Evolutionary conservation across 2,888 invertebrate genomes (phyloP).

Genomic region (Lapara coniferarum): DNA sequence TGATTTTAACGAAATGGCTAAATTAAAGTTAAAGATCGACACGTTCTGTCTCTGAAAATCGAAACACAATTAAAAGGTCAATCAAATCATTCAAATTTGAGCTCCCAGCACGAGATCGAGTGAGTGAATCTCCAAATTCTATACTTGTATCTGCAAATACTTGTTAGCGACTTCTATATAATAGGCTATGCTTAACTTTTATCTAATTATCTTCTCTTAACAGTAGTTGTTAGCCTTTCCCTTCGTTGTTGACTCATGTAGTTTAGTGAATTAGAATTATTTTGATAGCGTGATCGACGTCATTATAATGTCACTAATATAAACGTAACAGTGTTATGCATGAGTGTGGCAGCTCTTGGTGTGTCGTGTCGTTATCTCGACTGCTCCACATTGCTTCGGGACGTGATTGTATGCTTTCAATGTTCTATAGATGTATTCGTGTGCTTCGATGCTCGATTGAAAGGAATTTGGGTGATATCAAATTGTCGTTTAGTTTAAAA

Average conservation of each 20-base stretch:
- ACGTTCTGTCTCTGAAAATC: too few species aligned
- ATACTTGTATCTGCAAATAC: slow-evolving; percentile 40
- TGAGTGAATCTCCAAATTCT: slow-evolving; percentile 42
- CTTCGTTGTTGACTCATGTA: slow-evolving; percentile 81
- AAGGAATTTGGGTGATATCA: slow-evolving; percentile 83
- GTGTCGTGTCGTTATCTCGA: slow-evolving; percentile 78
- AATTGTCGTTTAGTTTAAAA: slow-evolving; percentile 58
- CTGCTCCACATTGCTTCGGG: slow-evolving; percentile 59
- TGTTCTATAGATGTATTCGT: slow-evolving; percentile 56
- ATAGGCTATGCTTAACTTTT: slow-evolving; percentile 57
- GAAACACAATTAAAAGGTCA: too few species aligned
- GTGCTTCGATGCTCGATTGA: slow-evolving; percentile 65
- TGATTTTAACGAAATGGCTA: not conserved
- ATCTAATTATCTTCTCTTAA: slow-evolving; percentile 61
- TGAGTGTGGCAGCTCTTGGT: slow-evolving; percentile 64
- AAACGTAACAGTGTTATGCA: slow-evolving; percentile 50
- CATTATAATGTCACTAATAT: slow-evolving; percentile 76
- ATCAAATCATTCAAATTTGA: too few species aligned
- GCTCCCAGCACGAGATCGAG: slow-evolving; percentile 32
- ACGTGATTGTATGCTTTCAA: slow-evolving; percentile 71
- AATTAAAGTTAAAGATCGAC: not conserved
- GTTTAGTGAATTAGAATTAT: slow-evolving; percentile 69
- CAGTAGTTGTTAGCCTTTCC: slow-evolving; percentile 61
- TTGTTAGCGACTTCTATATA: slow-evolving; percentile 53
- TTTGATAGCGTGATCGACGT: slow-evolving; percentile 69